phyloP scores from a whole-genome alignment of 1,140 invertebrate genomes.

The Drosophila willistoni region DNA sequence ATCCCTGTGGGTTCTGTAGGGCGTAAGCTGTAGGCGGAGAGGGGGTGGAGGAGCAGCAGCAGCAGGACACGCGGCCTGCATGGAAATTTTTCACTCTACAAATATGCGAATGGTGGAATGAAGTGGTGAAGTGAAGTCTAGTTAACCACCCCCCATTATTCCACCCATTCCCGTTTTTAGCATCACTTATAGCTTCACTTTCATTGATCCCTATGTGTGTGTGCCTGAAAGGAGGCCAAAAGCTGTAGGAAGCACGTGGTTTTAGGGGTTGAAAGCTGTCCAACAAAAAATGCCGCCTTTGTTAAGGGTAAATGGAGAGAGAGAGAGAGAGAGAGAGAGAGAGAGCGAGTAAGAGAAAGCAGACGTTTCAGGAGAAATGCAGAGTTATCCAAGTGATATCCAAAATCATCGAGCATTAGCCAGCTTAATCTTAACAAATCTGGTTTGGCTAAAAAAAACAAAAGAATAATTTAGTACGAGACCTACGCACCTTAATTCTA shows the following conservation, averaged over 20 bases:
- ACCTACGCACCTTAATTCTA: not conserved
- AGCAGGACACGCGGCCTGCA: constrained; percentile 16
- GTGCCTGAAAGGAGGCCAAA: constrained; percentile 51
- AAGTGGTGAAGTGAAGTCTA: constrained; percentile 36
- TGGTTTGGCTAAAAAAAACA: not conserved
- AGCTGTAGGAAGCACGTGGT: constrained; percentile 52
- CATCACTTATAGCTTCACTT: constrained; percentile 52
- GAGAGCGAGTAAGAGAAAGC: not conserved
- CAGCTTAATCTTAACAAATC: not conserved
- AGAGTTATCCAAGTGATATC: not conserved
- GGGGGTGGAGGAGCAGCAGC: not conserved
- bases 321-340: not conserved
- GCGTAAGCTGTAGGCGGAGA: not conserved
- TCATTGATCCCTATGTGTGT: constrained; percentile 48
- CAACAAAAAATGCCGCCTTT: constrained; percentile 44
- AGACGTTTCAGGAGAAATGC: not conserved
- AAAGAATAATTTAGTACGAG: not conserved
- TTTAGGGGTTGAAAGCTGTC: constrained; percentile 46
- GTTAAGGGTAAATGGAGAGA: not conserved
- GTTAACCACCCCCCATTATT: constrained; percentile 11
- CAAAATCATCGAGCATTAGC: not conserved
- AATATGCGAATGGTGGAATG: constrained; percentile 15
- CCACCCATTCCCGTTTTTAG: not conserved
- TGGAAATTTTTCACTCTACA: constrained; percentile 15
- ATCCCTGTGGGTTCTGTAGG: not conserved